Evolutionary conservation across 2,113 vertebrate species (phyloP), one percentile per base, ranked within the genome.

Genomic region (Cephalopterus ornatus): DNA sequence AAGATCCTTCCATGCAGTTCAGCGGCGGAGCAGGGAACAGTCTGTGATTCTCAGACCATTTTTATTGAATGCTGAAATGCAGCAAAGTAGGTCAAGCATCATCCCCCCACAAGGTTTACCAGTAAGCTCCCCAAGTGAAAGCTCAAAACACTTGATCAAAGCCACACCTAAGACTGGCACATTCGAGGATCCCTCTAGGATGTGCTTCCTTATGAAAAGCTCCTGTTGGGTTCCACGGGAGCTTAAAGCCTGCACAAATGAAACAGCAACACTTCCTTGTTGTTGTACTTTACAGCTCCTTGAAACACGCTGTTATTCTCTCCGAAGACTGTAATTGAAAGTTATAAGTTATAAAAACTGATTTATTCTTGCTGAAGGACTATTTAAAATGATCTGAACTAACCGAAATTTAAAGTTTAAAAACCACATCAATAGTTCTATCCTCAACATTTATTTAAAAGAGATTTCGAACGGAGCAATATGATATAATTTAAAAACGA

Each of bases 341-440:
- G 87, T 96, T 97, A 61, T 94, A 97, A 76, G 89, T 95, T 93
- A 95, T 94, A 95, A 97, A 95, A 97, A 50, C 91, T 92, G 85
- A 93, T 96, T 93, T 96, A 68, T 92, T 95, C 83, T 88, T 93
- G 74, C 87, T 96, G 93, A 97, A 98, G 74, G 86, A 94, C 72
- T 61, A 72, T 92, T 95, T 96, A 87, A 76, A 97, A 95, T 95
- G 47, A 95, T 91, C 94, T 85, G 86, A 97, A 96, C 84, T 94
- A 96, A 96, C 89, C 67, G 95, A 94, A 97, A 96, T 88, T 93
- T 95, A 94, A 97, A 95, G 75, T 96, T 95, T 89, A 89, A 95
- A 92, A 92, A 32, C 14, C 77, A 79, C 88, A 94, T 96, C 92
- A 97, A 77, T 84, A 97, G 83, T 65, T 86, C 72, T 56, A 75